These are phyloP conservation scores for Elaphurus davidianus DNA, from an alignment of 2,113 vertebrate genomes.

Conservation along the genomic window DNA sequence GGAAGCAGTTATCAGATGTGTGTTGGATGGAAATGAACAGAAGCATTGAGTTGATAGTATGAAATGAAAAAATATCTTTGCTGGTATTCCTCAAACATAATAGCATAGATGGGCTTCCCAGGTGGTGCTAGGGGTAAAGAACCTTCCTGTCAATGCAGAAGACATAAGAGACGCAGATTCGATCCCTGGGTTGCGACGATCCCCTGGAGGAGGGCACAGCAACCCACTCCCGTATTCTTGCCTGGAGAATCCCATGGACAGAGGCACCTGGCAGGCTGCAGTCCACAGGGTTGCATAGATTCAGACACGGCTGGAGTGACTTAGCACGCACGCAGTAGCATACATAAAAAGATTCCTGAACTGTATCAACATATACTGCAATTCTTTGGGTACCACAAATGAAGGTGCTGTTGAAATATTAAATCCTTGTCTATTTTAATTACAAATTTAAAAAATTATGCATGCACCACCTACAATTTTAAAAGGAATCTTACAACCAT, in stretches of 20 bases:
- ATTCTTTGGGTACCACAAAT: background rate
- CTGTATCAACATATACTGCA: background rate
- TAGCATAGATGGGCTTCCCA: background rate
- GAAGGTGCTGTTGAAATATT: background rate
- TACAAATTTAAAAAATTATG: background rate
- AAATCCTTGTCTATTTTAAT: background rate
- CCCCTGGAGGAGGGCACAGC: background rate
- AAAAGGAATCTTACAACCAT: background rate
- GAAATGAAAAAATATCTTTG: background rate
- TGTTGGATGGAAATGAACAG: constrained; percentile 31
- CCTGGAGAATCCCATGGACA: background rate
- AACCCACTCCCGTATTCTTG: background rate
- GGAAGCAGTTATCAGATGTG: constrained; percentile 5
- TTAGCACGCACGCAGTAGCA: background rate
- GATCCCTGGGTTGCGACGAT: background rate
- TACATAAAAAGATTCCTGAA: background rate
- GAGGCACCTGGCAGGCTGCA: background rate
- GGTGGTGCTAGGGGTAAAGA: background rate
- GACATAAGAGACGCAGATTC: background rate
- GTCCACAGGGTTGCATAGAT: background rate
- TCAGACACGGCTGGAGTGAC: background rate
- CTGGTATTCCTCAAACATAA: background rate
- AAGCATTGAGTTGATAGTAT: background rate
- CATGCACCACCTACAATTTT: background rate
- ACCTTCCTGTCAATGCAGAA: background rate